Evolutionary conservation across 2,797 vertebrate genomes (phyloP), one percentile per base, ranked within the genome.

Genomic region (Oreonectes daqikongensis): DNA sequence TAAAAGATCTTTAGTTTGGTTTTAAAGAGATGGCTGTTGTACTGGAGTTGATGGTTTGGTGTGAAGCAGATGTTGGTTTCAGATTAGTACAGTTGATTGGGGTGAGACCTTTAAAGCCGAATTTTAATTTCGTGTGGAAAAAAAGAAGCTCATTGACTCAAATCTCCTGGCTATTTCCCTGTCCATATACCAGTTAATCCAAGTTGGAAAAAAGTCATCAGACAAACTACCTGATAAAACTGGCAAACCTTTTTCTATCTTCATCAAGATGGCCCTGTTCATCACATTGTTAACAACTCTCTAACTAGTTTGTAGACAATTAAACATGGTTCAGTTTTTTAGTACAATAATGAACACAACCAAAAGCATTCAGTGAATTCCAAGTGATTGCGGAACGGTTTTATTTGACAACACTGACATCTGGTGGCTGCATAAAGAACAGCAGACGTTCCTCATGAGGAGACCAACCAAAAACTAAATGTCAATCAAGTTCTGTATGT

Each of bases 341-440:
- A n/a, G n/a, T n/a, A n/a, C n/a, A n/a, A n/a, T n/a, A n/a, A n/a
- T n/a, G n/a, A n/a, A n/a, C n/a, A n/a, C 20, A 53, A 24, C 11
- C 11, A 4, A 24, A 53, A 8, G n/a, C 22, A 4, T 64, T 38
- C 11, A 18, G 18, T 28, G 17, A 1, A 48, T 44, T 14, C 8
- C 3, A 28, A 42, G 10, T 2, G 2, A 0, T 17, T 52, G n/a
- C 10, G 24, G 52, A 4, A 2, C 20, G 0, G 3, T 83, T 86
- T 28, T 28, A 38, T 52, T 86, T 79, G 78, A 38, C 74, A 87
- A 77, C 72, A 85, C 60, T 79, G 88, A 72, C 89, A 90, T 82
- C 91, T 90, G 63, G 44, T 83, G 92, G 84, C 63, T 0, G 48
- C 22, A 28, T n/a, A n/a, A 65, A n/a, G 61, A 69, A 40, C 55